These are phyloP conservation scores for Ctenochaetus hawaiiensis DNA, from an alignment of 2,797 vertebrate species.

Conservation along the genomic window DNA sequence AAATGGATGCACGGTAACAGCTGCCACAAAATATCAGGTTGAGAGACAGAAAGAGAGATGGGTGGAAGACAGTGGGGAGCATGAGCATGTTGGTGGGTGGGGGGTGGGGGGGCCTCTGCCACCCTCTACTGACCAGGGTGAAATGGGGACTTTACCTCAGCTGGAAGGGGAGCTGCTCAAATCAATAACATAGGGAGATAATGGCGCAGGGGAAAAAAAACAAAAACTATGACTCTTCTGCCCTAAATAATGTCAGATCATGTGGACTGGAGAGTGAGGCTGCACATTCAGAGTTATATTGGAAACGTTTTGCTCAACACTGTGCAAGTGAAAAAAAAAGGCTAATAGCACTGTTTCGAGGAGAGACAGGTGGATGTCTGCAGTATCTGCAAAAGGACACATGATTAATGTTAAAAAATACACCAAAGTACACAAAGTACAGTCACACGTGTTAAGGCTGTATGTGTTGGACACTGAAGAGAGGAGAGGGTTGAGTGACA, in stretches of 20 bases:
- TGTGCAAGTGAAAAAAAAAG: no score
- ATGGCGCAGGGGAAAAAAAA: neutral
- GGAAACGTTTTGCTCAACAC: no score
- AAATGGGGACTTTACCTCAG: neutral
- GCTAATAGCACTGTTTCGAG: no score
- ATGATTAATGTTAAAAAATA: no score
- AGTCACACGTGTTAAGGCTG: neutral
- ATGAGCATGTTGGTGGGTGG: neutral
- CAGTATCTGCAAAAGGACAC: no score
- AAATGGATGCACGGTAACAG: slow-evolving; percentile 60
- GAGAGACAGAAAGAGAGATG: slow-evolving; percentile 27
- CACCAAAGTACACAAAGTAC: no score
- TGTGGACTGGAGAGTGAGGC: no score
- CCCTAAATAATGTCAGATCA: no score
- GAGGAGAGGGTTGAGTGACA: neutral
- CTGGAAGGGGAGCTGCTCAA: neutral
- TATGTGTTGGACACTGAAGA: neutral
- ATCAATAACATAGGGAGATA: neutral
- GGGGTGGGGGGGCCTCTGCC: neutral
- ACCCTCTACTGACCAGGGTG: neutral
- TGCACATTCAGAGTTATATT: no score
- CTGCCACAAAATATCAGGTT: slow-evolving; percentile 61
- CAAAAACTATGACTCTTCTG: no score
- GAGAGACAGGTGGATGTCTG: no score
- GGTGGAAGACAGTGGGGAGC: slow-evolving; percentile 13